phyloP scores from a whole-genome alignment of 2,888 invertebrate species.

The Syrista parreyssii region DNA sequence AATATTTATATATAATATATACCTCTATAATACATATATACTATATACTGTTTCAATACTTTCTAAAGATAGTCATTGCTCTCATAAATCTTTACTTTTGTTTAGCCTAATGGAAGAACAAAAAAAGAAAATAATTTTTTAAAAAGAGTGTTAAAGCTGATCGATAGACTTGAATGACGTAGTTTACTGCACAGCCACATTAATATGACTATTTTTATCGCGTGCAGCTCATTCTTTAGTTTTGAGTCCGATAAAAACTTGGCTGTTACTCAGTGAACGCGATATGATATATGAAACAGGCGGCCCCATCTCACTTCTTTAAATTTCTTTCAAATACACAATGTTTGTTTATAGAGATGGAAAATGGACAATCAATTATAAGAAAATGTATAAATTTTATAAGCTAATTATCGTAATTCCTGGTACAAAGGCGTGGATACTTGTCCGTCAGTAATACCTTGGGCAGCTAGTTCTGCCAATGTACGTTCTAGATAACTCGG shows the following conservation, averaged over 20 bases:
- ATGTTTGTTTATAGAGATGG: not conserved
- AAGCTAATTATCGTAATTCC: conserved; percentile 52
- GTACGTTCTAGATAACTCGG: conserved; percentile 79
- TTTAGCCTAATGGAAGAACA: not conserved
- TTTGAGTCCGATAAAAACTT: not conserved
- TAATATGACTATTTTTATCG: not conserved
- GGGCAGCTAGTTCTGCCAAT: conserved; percentile 70
- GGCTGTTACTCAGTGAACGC: not conserved
- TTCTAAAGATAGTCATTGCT: not conserved
- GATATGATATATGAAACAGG: not conserved
- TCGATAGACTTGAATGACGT: too few species aligned
- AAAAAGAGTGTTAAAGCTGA: too few species aligned
- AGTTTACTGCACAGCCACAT: not conserved
- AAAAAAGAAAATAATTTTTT: not conserved
- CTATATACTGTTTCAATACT: not conserved
- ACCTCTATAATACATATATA: not conserved
- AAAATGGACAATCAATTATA: not conserved
- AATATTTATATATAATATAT: not conserved
- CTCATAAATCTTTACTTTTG: not conserved
- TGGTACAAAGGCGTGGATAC: conserved; percentile 54
- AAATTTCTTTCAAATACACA: not conserved
- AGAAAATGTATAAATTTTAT: not conserved
- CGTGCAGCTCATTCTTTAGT: not conserved
- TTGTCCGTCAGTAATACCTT: conserved; percentile 68
- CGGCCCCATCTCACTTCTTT: not conserved